These are phyloP conservation scores for Alexandromys fortis DNA, from an alignment of 2,113 vertebrate genomes.

Conservation along the genomic window DNA sequence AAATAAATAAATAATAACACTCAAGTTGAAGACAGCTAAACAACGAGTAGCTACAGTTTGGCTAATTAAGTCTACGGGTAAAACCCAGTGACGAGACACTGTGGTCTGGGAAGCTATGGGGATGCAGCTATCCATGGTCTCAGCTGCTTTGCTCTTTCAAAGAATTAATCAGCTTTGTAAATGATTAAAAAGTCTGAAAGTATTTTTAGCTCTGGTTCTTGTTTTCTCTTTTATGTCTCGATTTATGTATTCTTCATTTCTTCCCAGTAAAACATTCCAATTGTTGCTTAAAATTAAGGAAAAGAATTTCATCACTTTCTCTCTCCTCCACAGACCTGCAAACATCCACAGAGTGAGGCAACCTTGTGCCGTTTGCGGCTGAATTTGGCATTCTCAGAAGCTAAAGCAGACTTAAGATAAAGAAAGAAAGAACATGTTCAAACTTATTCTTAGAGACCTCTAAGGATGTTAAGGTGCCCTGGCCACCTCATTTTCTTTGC, in stretches of 20 bases:
- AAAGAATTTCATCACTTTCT: background rate
- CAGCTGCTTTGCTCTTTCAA: conserved; percentile 57
- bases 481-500: background rate
- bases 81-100: conserved; percentile 47
- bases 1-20: background rate
- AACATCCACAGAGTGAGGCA: background rate
- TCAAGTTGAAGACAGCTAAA: conserved; percentile 72
- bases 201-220: conserved; percentile 69
- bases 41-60: conserved; percentile 63
- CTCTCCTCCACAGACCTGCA: background rate
- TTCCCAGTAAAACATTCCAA: conserved; percentile 11
- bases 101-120: conserved; percentile 39
- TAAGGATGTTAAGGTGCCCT: background rate
- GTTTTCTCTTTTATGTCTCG: conserved; percentile 10
- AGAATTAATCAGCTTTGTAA: conserved; percentile 63
- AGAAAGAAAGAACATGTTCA: background rate
- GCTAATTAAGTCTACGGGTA: conserved; percentile 78
- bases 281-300: conserved; percentile 33
- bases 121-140: background rate
- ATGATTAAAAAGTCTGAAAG: conserved; percentile 63
- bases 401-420: background rate
- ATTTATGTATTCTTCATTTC: background rate
- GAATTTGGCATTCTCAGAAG: background rate
- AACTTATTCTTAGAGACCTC: background rate
- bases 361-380: background rate